A percentile compares a stretch with the other conserved stretches of the same genome.
These are phyloP conservation scores for Enteromius paludinosus DNA, from an alignment of 2,797 vertebrate genomes.

Conservation along the genomic window DNA sequence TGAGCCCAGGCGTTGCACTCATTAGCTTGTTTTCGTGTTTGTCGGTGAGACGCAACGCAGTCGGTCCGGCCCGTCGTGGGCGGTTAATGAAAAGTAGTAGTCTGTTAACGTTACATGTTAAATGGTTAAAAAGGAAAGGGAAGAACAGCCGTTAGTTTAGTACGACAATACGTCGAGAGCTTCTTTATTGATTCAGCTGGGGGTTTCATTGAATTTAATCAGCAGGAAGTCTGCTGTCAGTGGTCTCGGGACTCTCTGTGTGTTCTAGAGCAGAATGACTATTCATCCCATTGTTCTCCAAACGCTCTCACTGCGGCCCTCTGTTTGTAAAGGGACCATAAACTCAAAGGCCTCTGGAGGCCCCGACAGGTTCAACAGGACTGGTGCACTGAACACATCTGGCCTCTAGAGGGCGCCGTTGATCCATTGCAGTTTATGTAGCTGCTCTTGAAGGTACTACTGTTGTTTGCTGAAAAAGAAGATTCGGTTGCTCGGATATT, in stretches of 20 bases:
- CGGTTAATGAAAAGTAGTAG: slow-evolving; percentile 6
- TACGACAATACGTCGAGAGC: slow-evolving; percentile 28
- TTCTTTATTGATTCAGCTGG: slow-evolving; percentile 61
- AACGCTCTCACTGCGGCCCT: slow-evolving; percentile 44
- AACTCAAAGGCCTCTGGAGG: slow-evolving; percentile 49
- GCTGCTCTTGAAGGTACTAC: background rate
- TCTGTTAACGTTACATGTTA: slow-evolving; percentile 3
- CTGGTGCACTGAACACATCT: background rate
- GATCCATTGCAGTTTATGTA: background rate
- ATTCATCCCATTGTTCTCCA: slow-evolving; percentile 59
- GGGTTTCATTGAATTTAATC: slow-evolving; percentile 52
- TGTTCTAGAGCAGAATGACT: slow-evolving; percentile 52
- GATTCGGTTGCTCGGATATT: background rate
- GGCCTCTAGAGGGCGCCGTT: slow-evolving; percentile 37
- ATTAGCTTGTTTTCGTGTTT: slow-evolving; percentile 22
- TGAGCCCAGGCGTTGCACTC: background rate
- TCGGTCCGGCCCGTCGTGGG: background rate
- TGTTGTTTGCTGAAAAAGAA: background rate
- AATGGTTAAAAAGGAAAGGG: slow-evolving; percentile 5
- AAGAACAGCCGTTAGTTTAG: slow-evolving; percentile 44
- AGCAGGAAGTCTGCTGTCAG: slow-evolving; percentile 60
- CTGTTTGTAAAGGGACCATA: slow-evolving; percentile 60
- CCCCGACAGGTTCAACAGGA: slow-evolving; percentile 12
- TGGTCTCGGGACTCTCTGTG: slow-evolving; percentile 51
- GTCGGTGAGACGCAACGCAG: background rate